Percentiles rank a stretch among this genome's conserved stretches.
Evolutionary conservation across 2,888 invertebrate genomes (phyloP).

Genomic region (Geophilus truncorum): DNA sequence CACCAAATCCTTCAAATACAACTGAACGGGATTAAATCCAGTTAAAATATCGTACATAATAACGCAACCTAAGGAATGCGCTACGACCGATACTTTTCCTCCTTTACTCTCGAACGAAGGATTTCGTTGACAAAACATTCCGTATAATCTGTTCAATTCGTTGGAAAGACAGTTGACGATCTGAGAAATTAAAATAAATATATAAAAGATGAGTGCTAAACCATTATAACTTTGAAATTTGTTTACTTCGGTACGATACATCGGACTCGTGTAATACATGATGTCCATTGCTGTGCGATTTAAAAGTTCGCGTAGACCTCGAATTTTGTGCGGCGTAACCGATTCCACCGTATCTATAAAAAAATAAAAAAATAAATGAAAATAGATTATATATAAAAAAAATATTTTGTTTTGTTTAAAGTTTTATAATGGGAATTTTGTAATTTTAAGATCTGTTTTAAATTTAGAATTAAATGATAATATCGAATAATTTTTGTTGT

Average conservation of each 20-base stretch:
- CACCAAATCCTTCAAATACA: conserved; percentile 46
- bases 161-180: conserved; percentile 59
- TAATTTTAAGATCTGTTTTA: no score
- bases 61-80: conserved; percentile 66
- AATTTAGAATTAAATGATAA: no score
- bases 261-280: conserved; percentile 66
- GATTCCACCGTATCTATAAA: conserved; percentile 61
- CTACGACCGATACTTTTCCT: conserved; percentile 62
- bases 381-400: no score
- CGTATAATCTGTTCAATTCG: conserved; percentile 60
- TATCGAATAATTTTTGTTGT: no score
- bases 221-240: background rate
- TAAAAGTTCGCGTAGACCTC: conserved; percentile 58
- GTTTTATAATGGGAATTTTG: no score
- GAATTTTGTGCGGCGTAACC: conserved; percentile 61
- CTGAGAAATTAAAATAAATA: conserved; percentile 44
- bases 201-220: background rate
- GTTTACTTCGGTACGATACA: conserved; percentile 61
- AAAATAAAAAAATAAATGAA: no score
- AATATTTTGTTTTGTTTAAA: no score
- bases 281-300: conserved; percentile 68
- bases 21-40: conserved; percentile 54
- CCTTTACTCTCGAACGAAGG: conserved; percentile 57
- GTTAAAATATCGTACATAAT: conserved; percentile 65
- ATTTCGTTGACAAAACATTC: conserved; percentile 60